A percentile compares a stretch with the other conserved stretches of the same genome.
Conservation (phyloP, 2,113 vertebrate species). For the western clawed frog (Xenopus tropicalis) region DNA sequence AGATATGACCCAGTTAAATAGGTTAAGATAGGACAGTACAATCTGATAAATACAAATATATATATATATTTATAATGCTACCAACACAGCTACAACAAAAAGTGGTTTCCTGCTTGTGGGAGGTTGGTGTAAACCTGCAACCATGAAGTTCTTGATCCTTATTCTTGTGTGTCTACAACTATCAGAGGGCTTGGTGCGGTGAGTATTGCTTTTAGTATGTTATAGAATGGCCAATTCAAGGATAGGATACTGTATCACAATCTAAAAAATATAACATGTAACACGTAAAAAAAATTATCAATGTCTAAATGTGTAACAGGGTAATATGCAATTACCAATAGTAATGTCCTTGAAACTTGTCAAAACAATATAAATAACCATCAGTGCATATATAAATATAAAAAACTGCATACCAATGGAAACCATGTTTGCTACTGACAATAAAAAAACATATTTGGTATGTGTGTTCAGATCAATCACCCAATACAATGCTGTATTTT, state of each 20-base stretch:
- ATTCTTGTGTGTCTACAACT: constrained; percentile 42
- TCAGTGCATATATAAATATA: too few relatives aligned
- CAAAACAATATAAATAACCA: too few relatives aligned
- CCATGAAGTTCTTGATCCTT: constrained; percentile 38
- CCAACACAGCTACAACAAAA: not conserved
- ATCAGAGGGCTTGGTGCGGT: constrained; percentile 40
- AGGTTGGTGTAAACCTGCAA: constrained; percentile 9
- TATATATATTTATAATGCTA: not conserved
- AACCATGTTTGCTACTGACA: too few relatives aligned
- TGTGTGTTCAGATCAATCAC: too few relatives aligned
- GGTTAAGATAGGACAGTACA: not conserved
- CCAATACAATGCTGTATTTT: not conserved
- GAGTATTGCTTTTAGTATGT: not conserved
- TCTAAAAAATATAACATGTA: too few relatives aligned
- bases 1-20: not conserved
- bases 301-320: too few relatives aligned
- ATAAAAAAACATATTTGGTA: too few relatives aligned
- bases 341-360: not conserved
- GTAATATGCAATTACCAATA: too few relatives aligned
- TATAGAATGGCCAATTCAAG: too few relatives aligned
- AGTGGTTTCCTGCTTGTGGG: not conserved
- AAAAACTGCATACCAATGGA: too few relatives aligned
- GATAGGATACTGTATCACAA: too few relatives aligned
- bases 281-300: too few relatives aligned
- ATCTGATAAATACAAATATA: not conserved